Base-by-base conservation (phyloP, 2,113 vertebrate genomes). In the rabbit (Oryctolagus cuniculus) region DNA sequence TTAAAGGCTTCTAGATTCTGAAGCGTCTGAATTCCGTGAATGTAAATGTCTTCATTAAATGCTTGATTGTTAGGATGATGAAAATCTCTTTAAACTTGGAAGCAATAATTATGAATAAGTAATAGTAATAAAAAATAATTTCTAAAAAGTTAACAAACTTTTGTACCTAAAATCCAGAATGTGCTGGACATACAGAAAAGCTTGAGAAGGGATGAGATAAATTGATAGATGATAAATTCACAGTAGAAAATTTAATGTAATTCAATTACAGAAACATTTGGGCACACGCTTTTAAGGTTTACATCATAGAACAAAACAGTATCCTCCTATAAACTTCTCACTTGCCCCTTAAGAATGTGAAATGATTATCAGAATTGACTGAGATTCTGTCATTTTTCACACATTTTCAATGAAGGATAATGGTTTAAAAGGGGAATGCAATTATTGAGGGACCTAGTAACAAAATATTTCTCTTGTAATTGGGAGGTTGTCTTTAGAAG, bases 21-120 rank as follows among this genome's bases (percentile, higher is more conserved):
- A 77, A 90, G 63, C 3, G 25, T 77, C 21, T 86, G 16, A 89
- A 85, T 85, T 83, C 53, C 93, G 16, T 51, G 58, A 93, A 85
- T 93, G 22, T 78, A 93, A 94, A 75, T 90, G 1, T 73, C 21
- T 69, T 94, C n/a, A 89, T 93, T 88, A 94, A 89, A 49, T 73
- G 24, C 44, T 81, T 93, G 79, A 64, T 96, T 94, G 79, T 93
- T 77, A 94, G 63, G 53, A 63, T 72, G 29, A 29, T 6, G 55
- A 80, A 24, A 38, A 61, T 89, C 13, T 74, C 12, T 86, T 95
- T 93, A 94, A 80, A 79, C 70, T 77, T 93, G 51, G 93, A 92
- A 64, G 31, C 77, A 27, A 80, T 13, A 84, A 77, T 51, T 93
- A 16, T 85, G 64, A 87, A 78, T 93, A 87, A 94, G 80, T 87